Evolutionary conservation across 1,140 invertebrate genomes (phyloP).

Genomic region (Acromyrmex charruanus): DNA sequence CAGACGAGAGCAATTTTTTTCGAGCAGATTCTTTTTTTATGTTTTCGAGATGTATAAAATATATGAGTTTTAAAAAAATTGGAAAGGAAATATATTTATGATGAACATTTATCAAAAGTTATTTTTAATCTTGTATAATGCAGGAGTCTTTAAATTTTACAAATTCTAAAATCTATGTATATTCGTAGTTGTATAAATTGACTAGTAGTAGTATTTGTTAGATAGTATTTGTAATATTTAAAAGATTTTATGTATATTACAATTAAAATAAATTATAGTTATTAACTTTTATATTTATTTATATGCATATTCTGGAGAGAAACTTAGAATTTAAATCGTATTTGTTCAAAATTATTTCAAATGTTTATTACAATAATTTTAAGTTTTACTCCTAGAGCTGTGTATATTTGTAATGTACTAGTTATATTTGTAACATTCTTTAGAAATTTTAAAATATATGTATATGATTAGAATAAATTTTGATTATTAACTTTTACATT

Average conservation of each 20-base stretch:
- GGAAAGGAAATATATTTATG: background rate
- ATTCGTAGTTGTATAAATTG: background rate
- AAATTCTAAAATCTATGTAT: background rate
- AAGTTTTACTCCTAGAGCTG: background rate
- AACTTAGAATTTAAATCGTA: background rate
- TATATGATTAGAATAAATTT: background rate
- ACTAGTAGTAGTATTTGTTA: background rate
- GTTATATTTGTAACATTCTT: background rate
- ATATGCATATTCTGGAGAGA: background rate
- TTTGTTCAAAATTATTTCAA: slow-evolving; percentile 21
- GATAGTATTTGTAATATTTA: background rate
- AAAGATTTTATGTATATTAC: background rate
- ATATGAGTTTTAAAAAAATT: background rate
- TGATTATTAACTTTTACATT: slow-evolving; percentile 14
- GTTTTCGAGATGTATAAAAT: background rate
- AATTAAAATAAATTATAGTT: background rate
- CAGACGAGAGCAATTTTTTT: background rate
- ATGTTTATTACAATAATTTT: slow-evolving; percentile 4
- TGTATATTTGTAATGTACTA: background rate
- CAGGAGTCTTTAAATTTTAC: background rate
- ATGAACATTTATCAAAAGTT: slow-evolving; percentile 17
- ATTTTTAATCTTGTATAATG: background rate
- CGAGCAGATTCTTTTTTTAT: background rate
- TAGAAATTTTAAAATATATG: background rate
- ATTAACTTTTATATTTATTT: background rate